Evolutionary conservation across 1,140 invertebrate genomes (phyloP), one percentile per base, ranked within the genome.

Genomic region (Microplitis demolitor): DNA sequence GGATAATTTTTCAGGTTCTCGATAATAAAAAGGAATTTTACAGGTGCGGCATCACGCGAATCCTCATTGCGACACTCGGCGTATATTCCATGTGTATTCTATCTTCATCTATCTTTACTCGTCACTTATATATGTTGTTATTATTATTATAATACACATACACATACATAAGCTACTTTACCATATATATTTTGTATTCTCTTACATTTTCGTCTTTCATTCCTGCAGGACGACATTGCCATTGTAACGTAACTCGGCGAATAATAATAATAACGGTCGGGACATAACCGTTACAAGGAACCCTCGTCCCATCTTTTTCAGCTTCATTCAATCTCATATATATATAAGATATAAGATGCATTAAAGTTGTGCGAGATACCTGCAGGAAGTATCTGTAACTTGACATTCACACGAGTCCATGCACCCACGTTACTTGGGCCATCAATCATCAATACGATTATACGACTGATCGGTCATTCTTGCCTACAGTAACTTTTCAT

Each of bases 401-500:
- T 51, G 13, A 33, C 63, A 66, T 66, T 50, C 39, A 39, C 39
- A 50, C 16, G 35, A 66, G 51, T 66, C 14, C 63, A n/a, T n/a
- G n/a, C n/a, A 66, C 39, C 37, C 35, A 66, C 63, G 14, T 35
- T 24, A 64, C 54, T 5, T 6, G 24, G 16, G 37, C 24, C 4
- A 56, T 35, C 4, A 74, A 79, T 80, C 73, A 78, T 78, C 69
- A 72, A 78, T 80, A 75, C 76, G 77, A 77, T 75, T 24, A 78
- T 80, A 75, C 76, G 77, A 77, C 77, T 24, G 78, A 73, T 77
- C 76, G 76, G 50, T 72, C 70, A 24, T 53, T 61, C 24, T 53
- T 14, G 5, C n/a, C 13, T 9, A 62, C 35, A 62, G 24, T 14
- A 6, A 5, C 14, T 31, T 33, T 31, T 60, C 31, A 31, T 6